Base-by-base conservation (phyloP, 2,888 invertebrate species). In the Drosophila crucigera region DNA sequence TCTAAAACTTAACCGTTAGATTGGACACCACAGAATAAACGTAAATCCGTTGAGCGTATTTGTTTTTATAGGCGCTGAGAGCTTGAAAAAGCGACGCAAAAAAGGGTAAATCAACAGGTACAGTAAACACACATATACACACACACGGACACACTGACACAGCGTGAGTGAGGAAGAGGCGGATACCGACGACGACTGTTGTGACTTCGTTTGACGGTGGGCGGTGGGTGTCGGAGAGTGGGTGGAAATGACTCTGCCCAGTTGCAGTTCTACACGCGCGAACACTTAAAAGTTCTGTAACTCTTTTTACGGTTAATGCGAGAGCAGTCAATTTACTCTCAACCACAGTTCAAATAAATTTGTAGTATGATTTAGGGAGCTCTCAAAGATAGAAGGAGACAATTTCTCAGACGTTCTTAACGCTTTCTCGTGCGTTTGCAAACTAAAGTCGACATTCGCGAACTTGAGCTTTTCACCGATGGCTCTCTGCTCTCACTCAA, bases 71-170 rank as follows among this genome's bases (percentile, higher is more conserved):
- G 86, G 78, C 80, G 66, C 52, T 58, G 70, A 58, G 69, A 54
- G 59, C 67, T 68, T 73, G 60, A 56, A 66, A 63, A 71, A 65
- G 60, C 71, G 71, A 68, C 81, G 68, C 66, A 73, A 58, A 35
- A 86, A 90, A 86, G 89, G 89, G 78, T 90, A 83, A 81, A 73
- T 83, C 86, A 88, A 86, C 90, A 90, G 90, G 90, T 86, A 83
- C 68, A 73, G 58, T 61, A 14, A n/a, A 30, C 33, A 35, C 19
- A 37, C 11, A 50, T 11, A 52, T 10, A 33, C 39, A 37, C 10
- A 53, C 22, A 43, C 19, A 43, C 16, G 41, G 10, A 37, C 35
- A 37, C 16, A 53, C 41, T 28, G 49, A 37, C 58, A 53, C 25
- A 31, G 58, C 11, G 33, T 64, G 47, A 78, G 28, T 39, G 25